A percentile compares a stretch with the other conserved stretches of the same genome.
These are phyloP conservation scores for Habropoda laboriosa DNA, from an alignment of 1,140 invertebrate species.

Conservation along the genomic window DNA sequence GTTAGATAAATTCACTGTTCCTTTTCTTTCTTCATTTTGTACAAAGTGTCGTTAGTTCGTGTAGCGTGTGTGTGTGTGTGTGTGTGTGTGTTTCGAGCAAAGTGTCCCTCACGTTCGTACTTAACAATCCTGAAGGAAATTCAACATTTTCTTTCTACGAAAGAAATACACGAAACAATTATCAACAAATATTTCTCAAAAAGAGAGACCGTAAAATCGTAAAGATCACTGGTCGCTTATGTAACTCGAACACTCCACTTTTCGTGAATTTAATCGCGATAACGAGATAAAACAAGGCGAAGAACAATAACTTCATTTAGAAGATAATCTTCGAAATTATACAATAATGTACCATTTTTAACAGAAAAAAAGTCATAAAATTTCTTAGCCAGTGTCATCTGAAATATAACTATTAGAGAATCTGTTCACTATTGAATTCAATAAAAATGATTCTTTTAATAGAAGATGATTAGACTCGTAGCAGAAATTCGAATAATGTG, in stretches of 20 bases:
- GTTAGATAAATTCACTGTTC: slow-evolving; percentile 37
- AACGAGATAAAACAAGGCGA: slow-evolving; percentile 27
- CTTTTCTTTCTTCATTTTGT: slow-evolving; percentile 27
- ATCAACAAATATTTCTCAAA: background rate
- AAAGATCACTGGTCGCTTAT: slow-evolving; percentile 12
- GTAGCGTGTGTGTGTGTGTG: slow-evolving; percentile 21
- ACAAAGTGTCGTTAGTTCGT: slow-evolving; percentile 38
- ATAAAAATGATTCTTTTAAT: too few species aligned
- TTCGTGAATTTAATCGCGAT: slow-evolving; percentile 40
- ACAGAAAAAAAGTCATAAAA: too few species aligned
- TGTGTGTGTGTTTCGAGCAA: background rate
- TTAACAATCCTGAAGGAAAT: background rate
- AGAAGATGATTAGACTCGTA: background rate
- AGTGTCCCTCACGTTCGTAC: background rate
- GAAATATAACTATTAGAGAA: background rate
- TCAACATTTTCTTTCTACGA: background rate
- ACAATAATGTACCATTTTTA: background rate
- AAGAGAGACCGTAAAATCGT: background rate
- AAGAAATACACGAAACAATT: background rate
- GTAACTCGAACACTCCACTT: slow-evolving; percentile 24
- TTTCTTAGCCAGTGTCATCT: too few species aligned
- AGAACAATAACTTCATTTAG: slow-evolving; percentile 12
- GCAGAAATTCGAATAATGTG: background rate
- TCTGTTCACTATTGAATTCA: background rate
- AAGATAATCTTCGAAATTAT: too few species aligned